These are phyloP conservation scores for Pantherophis vulpinus DNA, from an alignment of 2,797 vertebrate species.

Conservation along the genomic window DNA sequence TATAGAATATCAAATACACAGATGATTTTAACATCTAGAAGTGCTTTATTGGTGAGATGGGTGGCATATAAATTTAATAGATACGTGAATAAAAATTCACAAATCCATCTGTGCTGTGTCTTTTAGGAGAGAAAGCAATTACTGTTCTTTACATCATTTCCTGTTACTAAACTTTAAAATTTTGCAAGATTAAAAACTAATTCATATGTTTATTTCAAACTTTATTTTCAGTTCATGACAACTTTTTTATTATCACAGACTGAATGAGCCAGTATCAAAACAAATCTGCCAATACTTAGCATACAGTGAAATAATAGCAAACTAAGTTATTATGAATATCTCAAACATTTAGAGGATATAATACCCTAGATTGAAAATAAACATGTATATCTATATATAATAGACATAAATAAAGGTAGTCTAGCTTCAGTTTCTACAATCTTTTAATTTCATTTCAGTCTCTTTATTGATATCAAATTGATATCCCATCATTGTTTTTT, in stretches of 20 bases:
- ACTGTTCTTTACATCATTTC: neutral
- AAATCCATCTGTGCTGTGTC: neutral
- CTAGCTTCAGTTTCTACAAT: neutral
- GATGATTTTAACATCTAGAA: neutral
- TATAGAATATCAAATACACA: neutral
- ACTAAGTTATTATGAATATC: neutral
- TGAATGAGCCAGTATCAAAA: neutral
- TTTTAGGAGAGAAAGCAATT: neutral
- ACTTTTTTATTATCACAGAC: neutral
- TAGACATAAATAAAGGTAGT: neutral
- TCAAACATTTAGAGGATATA: neutral
- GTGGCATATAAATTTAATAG: neutral
- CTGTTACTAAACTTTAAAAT: neutral
- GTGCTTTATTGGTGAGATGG: neutral
- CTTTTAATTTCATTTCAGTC: neutral
- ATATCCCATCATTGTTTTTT: neutral
- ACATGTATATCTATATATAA: neutral
- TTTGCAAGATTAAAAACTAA: neutral
- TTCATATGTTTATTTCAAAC: neutral
- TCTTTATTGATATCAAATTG: neutral
- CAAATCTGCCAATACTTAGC: neutral
- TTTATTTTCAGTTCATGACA: neutral
- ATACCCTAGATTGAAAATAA: neutral
- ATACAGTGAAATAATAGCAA: neutral
- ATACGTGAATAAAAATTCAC: neutral